phyloP scores from a whole-genome alignment of 30 jellyfish, hydroid and myxozoan species.

The Sanderia malayensis region DNA sequence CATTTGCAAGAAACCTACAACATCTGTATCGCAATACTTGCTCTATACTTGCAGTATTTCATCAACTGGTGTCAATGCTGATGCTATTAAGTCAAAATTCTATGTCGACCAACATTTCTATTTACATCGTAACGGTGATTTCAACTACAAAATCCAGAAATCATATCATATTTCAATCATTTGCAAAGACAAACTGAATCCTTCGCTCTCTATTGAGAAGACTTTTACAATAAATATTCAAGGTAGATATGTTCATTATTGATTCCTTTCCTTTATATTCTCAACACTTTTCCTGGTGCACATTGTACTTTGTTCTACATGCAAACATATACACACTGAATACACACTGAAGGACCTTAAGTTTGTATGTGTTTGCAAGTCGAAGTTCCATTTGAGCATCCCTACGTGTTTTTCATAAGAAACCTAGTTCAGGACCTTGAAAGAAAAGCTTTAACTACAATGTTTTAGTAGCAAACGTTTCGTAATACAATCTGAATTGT shows the following conservation, averaged over 20 bases:
- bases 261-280: not conserved
- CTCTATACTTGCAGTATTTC: conserved; percentile 30
- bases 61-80: conserved; percentile 11
- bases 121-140: conserved; percentile 34
- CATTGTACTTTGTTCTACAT: not conserved
- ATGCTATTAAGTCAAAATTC: conserved; percentile 25
- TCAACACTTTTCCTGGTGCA: not conserved
- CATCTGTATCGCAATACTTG: conserved; percentile 2
- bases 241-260: conserved; percentile 7
- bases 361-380: too few species aligned
- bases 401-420: too few species aligned
- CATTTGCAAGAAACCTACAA: conserved; percentile 16
- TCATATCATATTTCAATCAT: conserved; percentile 35
- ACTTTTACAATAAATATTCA: conserved; percentile 23
- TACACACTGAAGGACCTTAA: too few species aligned
- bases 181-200: conserved; percentile 51
- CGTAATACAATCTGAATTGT: too few species aligned
- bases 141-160: conserved; percentile 9
- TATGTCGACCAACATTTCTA: conserved; percentile 27
- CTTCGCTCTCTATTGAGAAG: conserved; percentile 24
- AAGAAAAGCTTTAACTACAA: too few species aligned
- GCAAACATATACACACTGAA: conserved; percentile 2
- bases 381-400: too few species aligned
- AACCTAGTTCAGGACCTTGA: not conserved
- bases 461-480: too few species aligned